These are phyloP conservation scores for Haliclystus octoradiatus DNA, from an alignment of 30 jellyfish, hydroid and myxozoan genomes.

Conservation along the genomic window DNA sequence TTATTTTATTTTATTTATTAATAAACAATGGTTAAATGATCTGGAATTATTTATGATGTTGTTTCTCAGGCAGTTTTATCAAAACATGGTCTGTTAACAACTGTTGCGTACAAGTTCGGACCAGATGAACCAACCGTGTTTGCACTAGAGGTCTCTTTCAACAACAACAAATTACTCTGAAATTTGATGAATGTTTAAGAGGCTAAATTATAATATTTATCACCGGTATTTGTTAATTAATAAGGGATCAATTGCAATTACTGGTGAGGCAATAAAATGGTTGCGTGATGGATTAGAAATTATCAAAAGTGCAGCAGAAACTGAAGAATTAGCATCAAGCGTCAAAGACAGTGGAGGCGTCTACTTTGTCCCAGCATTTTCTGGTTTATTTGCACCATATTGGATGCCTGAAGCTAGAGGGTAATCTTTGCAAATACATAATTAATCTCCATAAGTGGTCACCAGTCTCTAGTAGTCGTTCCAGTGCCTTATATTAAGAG, in stretches of 20 bases:
- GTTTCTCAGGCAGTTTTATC: constrained; percentile 33
- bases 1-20: too few species aligned
- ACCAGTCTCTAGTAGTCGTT: too few species aligned
- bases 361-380: constrained; percentile 90
- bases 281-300: constrained; percentile 71
- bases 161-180: too few species aligned
- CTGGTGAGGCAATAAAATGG: constrained; percentile 93
- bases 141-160: constrained; percentile 62
- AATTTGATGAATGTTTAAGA: background rate
- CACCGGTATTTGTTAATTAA: background rate
- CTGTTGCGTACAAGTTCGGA: constrained; percentile 84
- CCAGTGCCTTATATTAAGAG: too few species aligned
- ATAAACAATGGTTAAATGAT: too few species aligned
- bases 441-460: too few species aligned
- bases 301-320: constrained; percentile 54
- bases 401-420: constrained; percentile 92
- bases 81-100: constrained; percentile 72
- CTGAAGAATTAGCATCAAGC: constrained; percentile 60
- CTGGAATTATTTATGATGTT: background rate
- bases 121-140: constrained; percentile 39
- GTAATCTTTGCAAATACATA: too few species aligned
- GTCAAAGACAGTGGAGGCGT: constrained; percentile 86
- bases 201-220: background rate
- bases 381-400: constrained; percentile 88
- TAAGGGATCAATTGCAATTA: constrained; percentile 82